Evolutionary conservation across 2,888 invertebrate genomes (phyloP).

Genomic region (Gari tellinella): DNA sequence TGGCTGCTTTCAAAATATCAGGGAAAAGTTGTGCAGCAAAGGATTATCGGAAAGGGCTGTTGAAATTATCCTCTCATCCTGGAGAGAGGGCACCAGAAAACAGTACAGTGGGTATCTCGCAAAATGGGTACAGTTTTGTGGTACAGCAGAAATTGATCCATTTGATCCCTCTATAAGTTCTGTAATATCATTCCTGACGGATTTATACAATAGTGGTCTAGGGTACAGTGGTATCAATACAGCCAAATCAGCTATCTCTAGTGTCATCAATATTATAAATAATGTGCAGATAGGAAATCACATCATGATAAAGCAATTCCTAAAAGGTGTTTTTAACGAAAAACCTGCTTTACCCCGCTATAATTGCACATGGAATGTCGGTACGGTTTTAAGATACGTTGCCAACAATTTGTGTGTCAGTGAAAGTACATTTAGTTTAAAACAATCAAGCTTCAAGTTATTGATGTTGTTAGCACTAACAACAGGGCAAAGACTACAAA

Average conservation of each 20-base stretch:
- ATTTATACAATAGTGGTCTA: constrained; percentile 2
- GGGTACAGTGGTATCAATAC: constrained; percentile 20
- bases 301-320: constrained; percentile 19
- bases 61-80: constrained; percentile 1
- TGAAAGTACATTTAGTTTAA: background rate
- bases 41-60: constrained; percentile 10
- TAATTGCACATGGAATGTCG: constrained; percentile 9
- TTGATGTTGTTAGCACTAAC: constrained; percentile 8
- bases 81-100: constrained; percentile 8
- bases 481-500: constrained; percentile 17
- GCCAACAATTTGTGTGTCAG: no score
- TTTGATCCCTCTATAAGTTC: constrained; percentile 24
- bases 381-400: background rate
- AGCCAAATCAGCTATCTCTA: constrained; percentile 22
- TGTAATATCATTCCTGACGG: constrained; percentile 26
- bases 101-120: constrained; percentile 28
- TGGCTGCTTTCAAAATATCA: constrained; percentile 13
- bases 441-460: constrained; percentile 3
- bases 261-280: constrained; percentile 1
- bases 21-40: constrained; percentile 10
- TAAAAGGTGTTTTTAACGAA: constrained; percentile 28
- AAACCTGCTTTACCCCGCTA: constrained; percentile 27
- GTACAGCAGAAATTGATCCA: constrained; percentile 23
- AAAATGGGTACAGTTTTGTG: constrained; percentile 45
- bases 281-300: constrained; percentile 20